phyloP scores from a whole-genome alignment of 2,888 invertebrate genomes.

The Tuta absoluta region DNA sequence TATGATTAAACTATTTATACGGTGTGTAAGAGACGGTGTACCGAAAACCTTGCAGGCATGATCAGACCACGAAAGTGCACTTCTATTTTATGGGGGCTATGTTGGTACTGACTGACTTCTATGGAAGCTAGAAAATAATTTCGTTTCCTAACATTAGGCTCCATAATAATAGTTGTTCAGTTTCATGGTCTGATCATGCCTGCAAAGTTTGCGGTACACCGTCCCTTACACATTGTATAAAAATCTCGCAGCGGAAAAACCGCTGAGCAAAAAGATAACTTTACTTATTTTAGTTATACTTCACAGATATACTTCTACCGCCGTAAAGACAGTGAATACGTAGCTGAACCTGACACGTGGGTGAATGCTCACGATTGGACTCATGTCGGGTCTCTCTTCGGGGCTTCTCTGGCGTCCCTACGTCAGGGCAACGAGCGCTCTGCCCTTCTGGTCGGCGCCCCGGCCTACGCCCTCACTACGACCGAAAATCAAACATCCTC shows the following conservation, averaged over 20 bases:
- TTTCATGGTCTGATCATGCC: neutral
- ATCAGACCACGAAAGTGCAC: no score
- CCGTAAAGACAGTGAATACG: neutral
- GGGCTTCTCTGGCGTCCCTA: conserved; percentile 72
- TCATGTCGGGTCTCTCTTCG: conserved; percentile 81
- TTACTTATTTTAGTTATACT: neutral
- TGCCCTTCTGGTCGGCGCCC: conserved; percentile 83
- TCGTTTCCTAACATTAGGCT: no score
- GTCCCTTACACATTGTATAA: no score
- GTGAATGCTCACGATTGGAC: neutral
- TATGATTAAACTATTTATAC: no score
- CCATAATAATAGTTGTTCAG: neutral
- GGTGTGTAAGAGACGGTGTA: no score
- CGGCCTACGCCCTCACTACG: conserved; percentile 51
- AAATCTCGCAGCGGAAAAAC: neutral
- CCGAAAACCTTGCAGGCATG: no score
- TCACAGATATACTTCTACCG: conserved; percentile 14
- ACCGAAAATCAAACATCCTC: neutral
- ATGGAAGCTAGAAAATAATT: no score
- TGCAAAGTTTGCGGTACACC: no score
- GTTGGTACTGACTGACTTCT: no score
- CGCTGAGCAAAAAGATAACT: neutral
- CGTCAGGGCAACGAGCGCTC: conserved; percentile 37
- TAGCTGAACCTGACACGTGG: neutral
- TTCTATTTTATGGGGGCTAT: no score